These are phyloP conservation scores for Pachyseris speciosa DNA, from an alignment of 64 coral and sea anemone genomes.

Conservation along the genomic window DNA sequence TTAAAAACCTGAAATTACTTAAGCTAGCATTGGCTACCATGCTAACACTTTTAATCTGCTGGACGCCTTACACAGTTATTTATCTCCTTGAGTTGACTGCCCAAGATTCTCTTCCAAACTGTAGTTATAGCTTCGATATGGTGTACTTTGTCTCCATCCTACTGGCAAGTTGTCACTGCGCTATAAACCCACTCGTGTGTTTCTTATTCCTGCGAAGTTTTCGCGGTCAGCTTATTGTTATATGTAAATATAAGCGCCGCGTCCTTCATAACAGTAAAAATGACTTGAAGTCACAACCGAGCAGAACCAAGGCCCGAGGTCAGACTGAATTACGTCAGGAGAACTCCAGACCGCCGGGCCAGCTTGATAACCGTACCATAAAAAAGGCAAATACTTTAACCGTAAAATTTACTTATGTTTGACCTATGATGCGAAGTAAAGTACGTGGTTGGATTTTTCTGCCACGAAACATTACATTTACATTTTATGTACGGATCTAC, in stretches of 20 bases:
- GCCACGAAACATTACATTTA: too few species aligned
- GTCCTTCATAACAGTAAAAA: too few species aligned
- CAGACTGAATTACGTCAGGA: too few species aligned
- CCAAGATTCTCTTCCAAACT: background rate
- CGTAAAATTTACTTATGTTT: too few species aligned
- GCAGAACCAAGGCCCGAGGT: too few species aligned
- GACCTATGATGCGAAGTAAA: too few species aligned
- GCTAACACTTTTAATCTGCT: constrained; percentile 16
- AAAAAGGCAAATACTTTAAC: too few species aligned
- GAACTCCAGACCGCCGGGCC: too few species aligned
- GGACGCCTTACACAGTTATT: constrained; percentile 4
- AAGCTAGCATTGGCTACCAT: constrained; percentile 42
- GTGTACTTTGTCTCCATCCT: background rate
- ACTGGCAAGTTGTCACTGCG: background rate
- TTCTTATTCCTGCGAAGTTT: background rate
- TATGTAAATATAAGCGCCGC: background rate
- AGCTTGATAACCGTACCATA: too few species aligned
- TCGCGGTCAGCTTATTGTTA: background rate
- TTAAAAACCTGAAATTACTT: constrained; percentile 1
- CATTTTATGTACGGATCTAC: too few species aligned
- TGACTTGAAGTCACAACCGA: too few species aligned
- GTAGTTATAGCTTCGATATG: background rate
- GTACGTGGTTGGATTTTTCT: too few species aligned
- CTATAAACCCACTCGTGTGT: background rate
- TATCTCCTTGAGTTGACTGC: background rate